Percentiles rank a stretch among this genome's conserved stretches.
Conservation (phyloP, 2,888 invertebrate species). For the Andrena praecox region DNA sequence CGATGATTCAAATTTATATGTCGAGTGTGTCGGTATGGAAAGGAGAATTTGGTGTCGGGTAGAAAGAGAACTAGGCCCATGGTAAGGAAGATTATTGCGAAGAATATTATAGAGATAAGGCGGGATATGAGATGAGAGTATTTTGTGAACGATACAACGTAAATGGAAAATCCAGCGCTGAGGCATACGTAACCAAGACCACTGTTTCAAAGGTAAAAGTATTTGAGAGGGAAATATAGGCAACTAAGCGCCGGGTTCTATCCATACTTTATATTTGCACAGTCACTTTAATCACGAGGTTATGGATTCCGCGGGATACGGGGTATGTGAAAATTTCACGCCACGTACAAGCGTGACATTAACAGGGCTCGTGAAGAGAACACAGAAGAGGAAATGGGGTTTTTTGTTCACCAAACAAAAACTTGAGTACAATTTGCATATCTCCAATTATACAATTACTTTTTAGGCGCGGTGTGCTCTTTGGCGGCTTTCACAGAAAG, state of each 20-base stretch:
- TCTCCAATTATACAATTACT: background rate
- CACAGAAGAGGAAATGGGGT: background rate
- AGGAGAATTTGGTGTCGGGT: too few species aligned
- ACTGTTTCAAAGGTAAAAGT: background rate
- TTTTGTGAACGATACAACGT: too few species aligned
- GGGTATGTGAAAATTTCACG: slow-evolving; percentile 16
- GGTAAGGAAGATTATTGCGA: too few species aligned
- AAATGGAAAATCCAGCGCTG: too few species aligned
- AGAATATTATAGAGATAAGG: too few species aligned
- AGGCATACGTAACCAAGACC: too few species aligned
- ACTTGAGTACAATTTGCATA: background rate
- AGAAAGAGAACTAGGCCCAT: too few species aligned
- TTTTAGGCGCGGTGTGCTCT: background rate
- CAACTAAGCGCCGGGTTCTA: background rate
- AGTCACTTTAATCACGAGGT: slow-evolving; percentile 16
- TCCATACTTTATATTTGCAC: background rate
- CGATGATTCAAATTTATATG: too few species aligned
- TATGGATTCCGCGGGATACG: background rate
- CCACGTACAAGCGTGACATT: slow-evolving; percentile 10
- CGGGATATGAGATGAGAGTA: too few species aligned
- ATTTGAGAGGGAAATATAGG: background rate
- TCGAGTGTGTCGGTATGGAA: too few species aligned
- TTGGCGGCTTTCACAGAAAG: background rate
- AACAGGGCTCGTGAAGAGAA: background rate
- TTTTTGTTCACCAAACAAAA: background rate